These are phyloP conservation scores for Helostoma temminkii DNA, from an alignment of 2,797 vertebrate genomes.

Conservation along the genomic window DNA sequence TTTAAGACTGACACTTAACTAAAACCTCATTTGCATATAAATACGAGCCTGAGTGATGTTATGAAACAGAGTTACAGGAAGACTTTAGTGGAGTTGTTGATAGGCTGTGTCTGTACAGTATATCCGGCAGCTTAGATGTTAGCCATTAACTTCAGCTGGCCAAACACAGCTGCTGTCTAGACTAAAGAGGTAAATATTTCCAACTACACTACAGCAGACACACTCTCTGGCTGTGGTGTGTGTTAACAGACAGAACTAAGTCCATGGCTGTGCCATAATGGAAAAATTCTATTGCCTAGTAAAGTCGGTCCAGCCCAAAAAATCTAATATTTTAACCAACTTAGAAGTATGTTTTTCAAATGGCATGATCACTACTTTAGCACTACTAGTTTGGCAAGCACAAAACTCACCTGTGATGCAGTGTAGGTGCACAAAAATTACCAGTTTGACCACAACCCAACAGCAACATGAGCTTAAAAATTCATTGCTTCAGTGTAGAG, in stretches of 20 bases:
- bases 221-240: neutral
- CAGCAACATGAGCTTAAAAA: conserved; percentile 14
- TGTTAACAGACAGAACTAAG: neutral
- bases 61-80: conserved; percentile 10
- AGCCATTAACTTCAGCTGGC: conserved; percentile 18
- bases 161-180: conserved; percentile 51
- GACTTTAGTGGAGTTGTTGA: conserved; percentile 9
- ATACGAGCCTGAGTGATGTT: conserved; percentile 1
- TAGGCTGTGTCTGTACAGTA: conserved; percentile 10
- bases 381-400: neutral
- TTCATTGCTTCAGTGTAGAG: conserved; percentile 21
- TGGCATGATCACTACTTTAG: conserved; percentile 10
- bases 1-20: conserved; percentile 30
- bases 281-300: neutral
- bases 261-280: neutral
- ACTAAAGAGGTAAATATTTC: conserved; percentile 22
- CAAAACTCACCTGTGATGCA: conserved; percentile 18
- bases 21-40: conserved; percentile 42
- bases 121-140: conserved; percentile 25
- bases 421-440: conserved; percentile 24
- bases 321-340: conserved; percentile 19
- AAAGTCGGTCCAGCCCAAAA: neutral
- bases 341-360: conserved; percentile 15
- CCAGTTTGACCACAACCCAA: conserved; percentile 22
- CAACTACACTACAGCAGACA: neutral